Conservation (phyloP, 1,140 invertebrate genomes). For the Zaprionus lachaisei region DNA sequence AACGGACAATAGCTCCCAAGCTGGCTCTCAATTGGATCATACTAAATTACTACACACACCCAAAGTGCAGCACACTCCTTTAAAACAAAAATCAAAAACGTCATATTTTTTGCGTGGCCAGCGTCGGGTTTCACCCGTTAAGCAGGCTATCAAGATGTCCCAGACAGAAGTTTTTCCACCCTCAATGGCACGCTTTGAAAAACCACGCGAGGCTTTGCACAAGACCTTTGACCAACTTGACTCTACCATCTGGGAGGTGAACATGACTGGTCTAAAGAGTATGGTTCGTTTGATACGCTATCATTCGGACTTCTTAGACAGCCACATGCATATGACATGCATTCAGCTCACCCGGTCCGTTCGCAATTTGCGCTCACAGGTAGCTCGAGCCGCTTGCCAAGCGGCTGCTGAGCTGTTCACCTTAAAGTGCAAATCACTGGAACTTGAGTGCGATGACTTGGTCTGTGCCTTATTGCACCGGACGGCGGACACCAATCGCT, state of each 20-base stretch:
- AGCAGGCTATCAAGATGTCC: constrained; percentile 75
- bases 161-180: constrained; percentile 73
- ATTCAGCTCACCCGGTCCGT: constrained; percentile 91
- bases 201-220: constrained; percentile 87
- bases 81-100: constrained; percentile 77
- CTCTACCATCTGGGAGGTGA: constrained; percentile 93
- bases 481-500: constrained; percentile 96
- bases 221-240: constrained; percentile 89
- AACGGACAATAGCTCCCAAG: constrained; percentile 61
- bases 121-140: constrained; percentile 74
- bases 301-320: constrained; percentile 88
- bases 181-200: constrained; percentile 84
- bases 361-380: constrained; percentile 95
- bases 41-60: constrained; percentile 11
- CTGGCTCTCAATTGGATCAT: constrained; percentile 49
- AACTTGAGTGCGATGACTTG: constrained; percentile 95
- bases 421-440: constrained; percentile 89
- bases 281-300: constrained; percentile 90
- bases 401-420: constrained; percentile 91
- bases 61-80: constrained; percentile 55
- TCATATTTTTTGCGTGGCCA: constrained; percentile 65
- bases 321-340: constrained; percentile 88
- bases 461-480: constrained; percentile 92
- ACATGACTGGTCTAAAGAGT: constrained; percentile 90
- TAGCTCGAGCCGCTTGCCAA: constrained; percentile 93